phyloP scores from a whole-genome alignment of 2,797 vertebrate genomes.

The Coregonus sp. region DNA sequence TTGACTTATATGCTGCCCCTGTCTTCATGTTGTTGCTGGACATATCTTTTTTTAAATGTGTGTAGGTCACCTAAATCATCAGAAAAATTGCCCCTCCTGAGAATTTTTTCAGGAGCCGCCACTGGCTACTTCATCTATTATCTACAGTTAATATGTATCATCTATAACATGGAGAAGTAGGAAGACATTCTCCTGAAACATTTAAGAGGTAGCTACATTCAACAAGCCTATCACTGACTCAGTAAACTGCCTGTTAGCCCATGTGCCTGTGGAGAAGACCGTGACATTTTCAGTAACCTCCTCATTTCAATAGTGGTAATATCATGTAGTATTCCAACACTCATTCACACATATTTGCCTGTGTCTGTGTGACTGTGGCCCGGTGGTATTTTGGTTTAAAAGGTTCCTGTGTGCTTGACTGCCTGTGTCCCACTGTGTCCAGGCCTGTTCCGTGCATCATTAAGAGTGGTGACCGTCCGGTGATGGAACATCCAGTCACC shows the following conservation, averaged over 20 bases:
- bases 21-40: too few relatives aligned
- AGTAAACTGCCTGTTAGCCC: too few relatives aligned
- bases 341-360: background rate
- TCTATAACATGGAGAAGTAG: background rate
- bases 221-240: too few relatives aligned
- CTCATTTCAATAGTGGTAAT: background rate
- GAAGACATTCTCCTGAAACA: background rate
- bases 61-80: too few relatives aligned
- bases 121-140: background rate
- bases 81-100: too few relatives aligned
- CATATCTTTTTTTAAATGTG: too few relatives aligned
- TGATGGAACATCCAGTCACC: conserved; percentile 75
- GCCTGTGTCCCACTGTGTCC: conserved; percentile 55
- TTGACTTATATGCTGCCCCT: too few relatives aligned
- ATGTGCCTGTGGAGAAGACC: too few relatives aligned
- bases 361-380: conserved; percentile 20
- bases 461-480: conserved; percentile 63
- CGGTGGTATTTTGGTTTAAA: conserved; percentile 42
- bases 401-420: conserved; percentile 46
- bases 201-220: too few relatives aligned
- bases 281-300: too few relatives aligned
- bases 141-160: background rate
- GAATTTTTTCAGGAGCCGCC: too few relatives aligned
- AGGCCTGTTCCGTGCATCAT: conserved; percentile 69
- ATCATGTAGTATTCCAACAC: background rate